phyloP scores from a whole-genome alignment of 2,113 vertebrate genomes.

The Cynoglossus semilaevis region DNA sequence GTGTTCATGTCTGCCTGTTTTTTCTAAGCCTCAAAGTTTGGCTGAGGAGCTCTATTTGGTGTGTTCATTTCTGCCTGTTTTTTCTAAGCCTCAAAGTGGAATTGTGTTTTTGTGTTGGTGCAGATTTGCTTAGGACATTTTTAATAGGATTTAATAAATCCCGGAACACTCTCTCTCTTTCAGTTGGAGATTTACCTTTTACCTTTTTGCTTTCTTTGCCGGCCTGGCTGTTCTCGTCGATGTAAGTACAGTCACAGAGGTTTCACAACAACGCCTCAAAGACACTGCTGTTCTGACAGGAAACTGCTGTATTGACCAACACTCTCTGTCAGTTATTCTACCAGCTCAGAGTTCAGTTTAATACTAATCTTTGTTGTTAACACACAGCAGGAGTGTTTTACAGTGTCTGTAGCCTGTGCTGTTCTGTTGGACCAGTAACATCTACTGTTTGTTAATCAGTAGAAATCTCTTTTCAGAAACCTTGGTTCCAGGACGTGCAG shows the following conservation, averaged over 20 bases:
- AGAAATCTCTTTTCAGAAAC: slow-evolving; percentile 79
- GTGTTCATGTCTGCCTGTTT: too few species aligned
- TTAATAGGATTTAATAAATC: slow-evolving; percentile 29
- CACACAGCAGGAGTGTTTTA: too few species aligned
- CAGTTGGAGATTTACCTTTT: slow-evolving; percentile 99
- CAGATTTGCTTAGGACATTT: background rate
- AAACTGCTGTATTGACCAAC: background rate
- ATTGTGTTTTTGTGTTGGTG: background rate
- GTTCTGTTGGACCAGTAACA: background rate
- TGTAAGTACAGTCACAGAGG: slow-evolving; percentile 77
- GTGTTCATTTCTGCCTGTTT: too few species aligned
- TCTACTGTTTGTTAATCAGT: slow-evolving; percentile 10
- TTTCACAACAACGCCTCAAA: background rate
- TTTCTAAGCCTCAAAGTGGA: too few species aligned
- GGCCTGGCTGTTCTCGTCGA: slow-evolving; percentile 89
- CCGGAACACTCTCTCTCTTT: slow-evolving; percentile 68
- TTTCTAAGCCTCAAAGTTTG: too few species aligned
- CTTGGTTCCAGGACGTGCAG: slow-evolving; percentile 87
- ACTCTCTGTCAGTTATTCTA: too few species aligned
- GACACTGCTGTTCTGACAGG: background rate
- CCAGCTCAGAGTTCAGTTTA: too few species aligned
- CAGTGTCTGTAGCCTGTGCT: slow-evolving; percentile 20
- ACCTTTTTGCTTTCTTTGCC: slow-evolving; percentile 93
- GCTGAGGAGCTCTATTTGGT: too few species aligned
- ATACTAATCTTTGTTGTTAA: too few species aligned